Evolutionary conservation across 2,797 vertebrate genomes (phyloP).

Genomic region (Danio choprae): DNA sequence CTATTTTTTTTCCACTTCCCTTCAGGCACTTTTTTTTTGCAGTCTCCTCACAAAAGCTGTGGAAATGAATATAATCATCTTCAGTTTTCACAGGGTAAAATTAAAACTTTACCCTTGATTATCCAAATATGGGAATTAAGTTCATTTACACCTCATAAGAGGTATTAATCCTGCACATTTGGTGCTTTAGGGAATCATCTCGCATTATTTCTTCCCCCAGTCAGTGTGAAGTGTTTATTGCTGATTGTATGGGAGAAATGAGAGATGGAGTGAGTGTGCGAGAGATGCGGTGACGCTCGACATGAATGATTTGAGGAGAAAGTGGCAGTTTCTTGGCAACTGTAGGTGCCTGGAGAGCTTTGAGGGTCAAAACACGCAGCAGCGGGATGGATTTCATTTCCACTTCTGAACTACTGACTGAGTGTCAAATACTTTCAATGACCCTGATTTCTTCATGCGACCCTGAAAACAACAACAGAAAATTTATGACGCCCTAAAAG

Average conservation of each 20-base stretch:
- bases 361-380: conserved; percentile 29
- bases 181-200: conserved; percentile 33
- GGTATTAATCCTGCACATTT: conserved; percentile 34
- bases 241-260: conserved; percentile 35
- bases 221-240: conserved; percentile 41
- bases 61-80: conserved; percentile 35
- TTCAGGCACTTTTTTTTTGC: not conserved
- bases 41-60: not conserved
- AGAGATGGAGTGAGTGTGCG: conserved; percentile 21
- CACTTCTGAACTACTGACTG: conserved; percentile 24
- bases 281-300: conserved; percentile 18
- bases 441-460: conserved; percentile 11
- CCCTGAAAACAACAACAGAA: conserved; percentile 16
- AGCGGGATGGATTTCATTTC: conserved; percentile 22
- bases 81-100: conserved; percentile 23
- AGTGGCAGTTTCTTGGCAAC: conserved; percentile 41
- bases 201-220: not conserved
- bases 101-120: conserved; percentile 45
- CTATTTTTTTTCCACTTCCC: not conserved
- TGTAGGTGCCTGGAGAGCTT: conserved; percentile 23
- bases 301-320: conserved; percentile 38
- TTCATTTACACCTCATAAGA: conserved; percentile 45
- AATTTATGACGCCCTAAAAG: not conserved
- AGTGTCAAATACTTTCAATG: conserved; percentile 16
- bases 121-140: conserved; percentile 28